phyloP scores from a whole-genome alignment of 2,888 invertebrate genomes.

The Poecilus cupreus region DNA sequence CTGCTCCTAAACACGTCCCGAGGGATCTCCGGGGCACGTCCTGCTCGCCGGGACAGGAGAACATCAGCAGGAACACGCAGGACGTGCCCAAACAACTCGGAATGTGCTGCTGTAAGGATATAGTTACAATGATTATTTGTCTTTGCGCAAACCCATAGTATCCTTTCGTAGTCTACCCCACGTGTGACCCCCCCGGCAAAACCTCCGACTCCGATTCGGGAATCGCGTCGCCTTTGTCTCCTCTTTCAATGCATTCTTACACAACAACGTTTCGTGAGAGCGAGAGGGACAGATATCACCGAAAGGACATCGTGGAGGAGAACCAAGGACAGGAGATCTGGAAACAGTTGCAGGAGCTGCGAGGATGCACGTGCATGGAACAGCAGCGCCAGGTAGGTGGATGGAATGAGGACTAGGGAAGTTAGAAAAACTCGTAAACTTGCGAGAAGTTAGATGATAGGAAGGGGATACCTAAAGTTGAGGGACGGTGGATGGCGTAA shows the following conservation, averaged over 20 bases:
- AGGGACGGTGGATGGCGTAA: too few relatives aligned
- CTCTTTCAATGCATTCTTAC: constrained; percentile 69
- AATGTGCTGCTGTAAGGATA: constrained; percentile 29
- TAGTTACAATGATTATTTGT: too few relatives aligned
- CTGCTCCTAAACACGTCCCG: constrained; percentile 7
- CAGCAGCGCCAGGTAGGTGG: constrained; percentile 68
- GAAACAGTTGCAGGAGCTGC: constrained; percentile 66
- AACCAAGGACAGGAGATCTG: neutral
- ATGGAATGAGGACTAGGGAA: neutral
- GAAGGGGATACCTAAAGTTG: too few relatives aligned
- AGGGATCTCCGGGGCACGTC: neutral
- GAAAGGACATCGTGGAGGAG: neutral
- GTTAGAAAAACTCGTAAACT: too few relatives aligned
- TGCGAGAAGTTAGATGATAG: too few relatives aligned
- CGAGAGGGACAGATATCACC: neutral
- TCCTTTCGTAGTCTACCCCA: neutral
- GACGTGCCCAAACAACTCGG: neutral
- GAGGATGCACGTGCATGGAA: constrained; percentile 68
- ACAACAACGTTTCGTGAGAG: constrained; percentile 63
- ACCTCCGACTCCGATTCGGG: constrained; percentile 72
- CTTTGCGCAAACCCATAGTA: neutral
- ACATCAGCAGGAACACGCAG: neutral
- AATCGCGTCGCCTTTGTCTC: constrained; percentile 71
- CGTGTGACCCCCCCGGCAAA: constrained; percentile 66
- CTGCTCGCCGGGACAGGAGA: neutral